These are phyloP conservation scores for Lochmaea crataegi DNA, from an alignment of 2,888 invertebrate genomes.

Conservation along the genomic window DNA sequence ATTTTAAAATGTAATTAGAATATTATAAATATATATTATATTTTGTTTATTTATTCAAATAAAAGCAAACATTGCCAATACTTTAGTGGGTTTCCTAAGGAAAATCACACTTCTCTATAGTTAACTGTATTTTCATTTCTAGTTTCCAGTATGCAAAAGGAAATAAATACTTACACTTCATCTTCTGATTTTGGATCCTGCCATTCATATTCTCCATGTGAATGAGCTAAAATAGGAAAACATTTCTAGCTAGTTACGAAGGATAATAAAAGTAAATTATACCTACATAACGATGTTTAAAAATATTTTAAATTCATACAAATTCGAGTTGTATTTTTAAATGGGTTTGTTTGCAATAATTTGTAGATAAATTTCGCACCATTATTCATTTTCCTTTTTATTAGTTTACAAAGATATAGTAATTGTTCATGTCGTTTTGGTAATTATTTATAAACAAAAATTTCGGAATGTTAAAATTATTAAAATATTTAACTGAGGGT, in stretches of 20 bases:
- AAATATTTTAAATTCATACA: slow-evolving; percentile 27
- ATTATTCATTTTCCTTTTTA: slow-evolving; percentile 23
- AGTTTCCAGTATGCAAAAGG: not conserved
- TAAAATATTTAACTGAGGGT: too few species aligned
- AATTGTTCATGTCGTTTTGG: not conserved
- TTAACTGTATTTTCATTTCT: not conserved
- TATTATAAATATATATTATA: slow-evolving; percentile 3
- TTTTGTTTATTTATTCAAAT: not conserved
- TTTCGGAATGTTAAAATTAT: too few species aligned
- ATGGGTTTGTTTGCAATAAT: slow-evolving; percentile 11
- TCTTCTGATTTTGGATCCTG: slow-evolving; percentile 91
- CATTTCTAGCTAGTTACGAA: slow-evolving; percentile 8
- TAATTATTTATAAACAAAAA: not conserved
- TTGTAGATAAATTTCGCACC: slow-evolving; percentile 18
- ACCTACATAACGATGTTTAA: slow-evolving; percentile 45
- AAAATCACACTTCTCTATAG: too few species aligned
- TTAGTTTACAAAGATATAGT: slow-evolving; percentile 1
- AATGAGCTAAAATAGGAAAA: slow-evolving; percentile 65
- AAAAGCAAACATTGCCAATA: too few species aligned
- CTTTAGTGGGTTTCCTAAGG: too few species aligned
- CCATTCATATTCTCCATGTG: slow-evolving; percentile 90
- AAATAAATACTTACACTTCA: slow-evolving; percentile 80
- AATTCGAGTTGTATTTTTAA: slow-evolving; percentile 13
- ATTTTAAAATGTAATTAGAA: slow-evolving; percentile 32
- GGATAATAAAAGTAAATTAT: slow-evolving; percentile 6